A percentile compares a stretch with the other conserved stretches of the same genome.
phyloP scores from a whole-genome alignment of 2,113 vertebrate genomes.

The Parotia lawesii region DNA sequence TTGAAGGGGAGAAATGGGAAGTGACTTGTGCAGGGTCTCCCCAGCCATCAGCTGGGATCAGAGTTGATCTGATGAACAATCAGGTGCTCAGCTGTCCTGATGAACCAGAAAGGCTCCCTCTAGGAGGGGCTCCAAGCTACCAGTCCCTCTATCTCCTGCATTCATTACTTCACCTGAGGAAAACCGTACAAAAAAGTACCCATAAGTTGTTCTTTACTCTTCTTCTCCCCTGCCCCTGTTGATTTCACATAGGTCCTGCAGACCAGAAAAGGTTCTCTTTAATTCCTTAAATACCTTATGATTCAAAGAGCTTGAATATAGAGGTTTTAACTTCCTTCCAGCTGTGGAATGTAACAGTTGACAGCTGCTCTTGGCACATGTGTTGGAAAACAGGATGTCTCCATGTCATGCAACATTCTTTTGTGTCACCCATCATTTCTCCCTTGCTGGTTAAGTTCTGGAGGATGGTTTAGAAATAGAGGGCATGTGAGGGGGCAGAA shows the following conservation, averaged over 20 bases:
- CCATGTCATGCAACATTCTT: background rate
- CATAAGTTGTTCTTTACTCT: background rate
- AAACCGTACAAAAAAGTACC: background rate
- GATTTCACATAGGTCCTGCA: background rate
- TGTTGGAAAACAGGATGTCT: background rate
- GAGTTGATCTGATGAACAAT: background rate
- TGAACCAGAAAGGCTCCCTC: background rate
- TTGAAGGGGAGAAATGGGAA: background rate
- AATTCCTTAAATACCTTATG: slow-evolving; percentile 2
- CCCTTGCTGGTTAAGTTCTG: background rate
- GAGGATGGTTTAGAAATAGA: background rate
- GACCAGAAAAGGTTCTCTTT: background rate
- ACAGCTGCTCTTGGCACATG: background rate
- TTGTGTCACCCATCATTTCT: background rate
- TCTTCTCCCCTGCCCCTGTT: background rate
- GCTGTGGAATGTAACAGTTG: slow-evolving; percentile 16
- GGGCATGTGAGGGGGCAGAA: background rate
- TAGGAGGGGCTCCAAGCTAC: background rate
- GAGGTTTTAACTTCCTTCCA: slow-evolving; percentile 21
- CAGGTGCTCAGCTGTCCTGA: background rate
- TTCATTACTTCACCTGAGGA: background rate
- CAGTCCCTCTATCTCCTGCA: background rate
- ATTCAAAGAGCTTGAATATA: slow-evolving; percentile 5
- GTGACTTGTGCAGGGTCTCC: background rate
- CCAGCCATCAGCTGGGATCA: background rate